Conservation (phyloP, 2,888 invertebrate genomes). For the Oxystoma pomonae region DNA sequence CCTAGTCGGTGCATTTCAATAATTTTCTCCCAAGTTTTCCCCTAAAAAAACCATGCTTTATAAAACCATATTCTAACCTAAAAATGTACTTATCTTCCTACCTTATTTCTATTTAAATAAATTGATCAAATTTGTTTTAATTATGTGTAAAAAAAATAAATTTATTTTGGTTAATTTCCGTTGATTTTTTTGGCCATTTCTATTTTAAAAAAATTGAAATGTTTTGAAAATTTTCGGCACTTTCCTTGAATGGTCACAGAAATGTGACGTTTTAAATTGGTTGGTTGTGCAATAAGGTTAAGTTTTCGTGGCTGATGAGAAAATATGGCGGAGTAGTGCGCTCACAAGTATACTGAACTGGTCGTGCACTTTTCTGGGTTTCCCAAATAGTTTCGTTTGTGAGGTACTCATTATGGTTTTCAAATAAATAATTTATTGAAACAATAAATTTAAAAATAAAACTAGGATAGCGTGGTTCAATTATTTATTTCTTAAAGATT, state of each 20-base stretch:
- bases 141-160: background rate
- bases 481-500: no score
- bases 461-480: no score
- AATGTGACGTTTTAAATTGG: background rate
- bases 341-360: no score
- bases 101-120: no score
- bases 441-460: no score
- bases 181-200: background rate
- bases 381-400: no score
- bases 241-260: background rate
- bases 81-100: no score
- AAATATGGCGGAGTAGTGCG: background rate
- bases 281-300: background rate
- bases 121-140: no score
- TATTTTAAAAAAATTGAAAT: background rate
- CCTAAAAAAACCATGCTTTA: background rate
- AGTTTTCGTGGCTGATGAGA: background rate
- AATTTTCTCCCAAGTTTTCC: background rate
- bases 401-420: no score
- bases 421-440: no score
- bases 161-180: background rate
- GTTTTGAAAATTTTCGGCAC: background rate
- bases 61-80: background rate
- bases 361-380: no score
- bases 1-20: conserved; percentile 7